Evolutionary conservation across 64 coral and sea anemone species (phyloP).

Genomic region (Catalaphyllia jardinei): DNA sequence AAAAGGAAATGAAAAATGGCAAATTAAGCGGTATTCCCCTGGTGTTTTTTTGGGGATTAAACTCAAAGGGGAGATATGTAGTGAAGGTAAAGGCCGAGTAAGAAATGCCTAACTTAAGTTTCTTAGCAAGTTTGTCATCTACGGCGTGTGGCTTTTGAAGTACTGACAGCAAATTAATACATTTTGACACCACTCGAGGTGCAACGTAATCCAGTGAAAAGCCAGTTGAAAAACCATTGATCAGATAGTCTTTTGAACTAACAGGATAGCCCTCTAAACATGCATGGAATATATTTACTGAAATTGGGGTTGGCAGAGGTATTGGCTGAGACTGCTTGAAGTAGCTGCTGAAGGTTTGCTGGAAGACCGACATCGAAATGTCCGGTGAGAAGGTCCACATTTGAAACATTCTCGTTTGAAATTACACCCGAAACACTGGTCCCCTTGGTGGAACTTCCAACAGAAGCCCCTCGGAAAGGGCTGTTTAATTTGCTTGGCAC

Average conservation of each 20-base stretch:
- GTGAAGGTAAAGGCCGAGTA: constrained; percentile 15
- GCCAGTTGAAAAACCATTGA: constrained; percentile 39
- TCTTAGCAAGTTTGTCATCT: constrained; percentile 32
- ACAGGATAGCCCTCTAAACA: constrained; percentile 26
- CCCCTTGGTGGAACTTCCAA: neutral
- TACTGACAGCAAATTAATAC: constrained; percentile 10
- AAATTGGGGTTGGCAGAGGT: neutral
- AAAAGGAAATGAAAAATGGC: neutral
- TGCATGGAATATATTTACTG: neutral
- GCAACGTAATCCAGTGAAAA: constrained; percentile 30
- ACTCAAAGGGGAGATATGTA: constrained; percentile 29
- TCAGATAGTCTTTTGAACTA: neutral
- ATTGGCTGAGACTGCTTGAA: neutral
- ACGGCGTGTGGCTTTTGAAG: constrained; percentile 13
- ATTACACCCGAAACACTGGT: neutral
- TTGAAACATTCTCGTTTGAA: neutral
- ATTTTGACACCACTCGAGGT: no score
- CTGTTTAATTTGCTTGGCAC: no score
- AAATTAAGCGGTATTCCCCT: constrained; percentile 13
- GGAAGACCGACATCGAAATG: neutral
- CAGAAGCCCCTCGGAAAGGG: neutral
- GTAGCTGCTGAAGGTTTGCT: neutral
- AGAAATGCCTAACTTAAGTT: constrained; percentile 7
- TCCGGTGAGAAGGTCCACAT: neutral
- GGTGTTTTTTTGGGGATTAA: constrained; percentile 24